A percentile compares a stretch with the other conserved stretches of the same genome.
These are phyloP conservation scores for Drosophila pectinifera DNA, from an alignment of 1,140 invertebrate genomes.

Conservation along the genomic window DNA sequence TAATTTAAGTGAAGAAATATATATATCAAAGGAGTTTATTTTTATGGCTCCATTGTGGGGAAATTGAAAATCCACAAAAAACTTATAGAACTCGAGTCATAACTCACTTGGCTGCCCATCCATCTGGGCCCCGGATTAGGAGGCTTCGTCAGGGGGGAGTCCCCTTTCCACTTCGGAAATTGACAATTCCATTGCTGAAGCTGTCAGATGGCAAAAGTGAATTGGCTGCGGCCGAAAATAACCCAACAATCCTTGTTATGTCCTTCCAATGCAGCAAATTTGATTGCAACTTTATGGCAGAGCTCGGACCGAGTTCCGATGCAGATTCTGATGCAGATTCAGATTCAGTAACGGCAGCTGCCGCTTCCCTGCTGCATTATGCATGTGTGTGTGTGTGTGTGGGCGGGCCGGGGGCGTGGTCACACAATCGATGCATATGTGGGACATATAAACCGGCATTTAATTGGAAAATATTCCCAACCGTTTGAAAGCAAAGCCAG, in stretches of 20 bases:
- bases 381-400: background rate
- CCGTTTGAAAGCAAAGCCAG: background rate
- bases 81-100: conserved; percentile 1
- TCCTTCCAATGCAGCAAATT: conserved; percentile 5
- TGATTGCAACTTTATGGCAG: conserved; percentile 33
- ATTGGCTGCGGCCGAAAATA: conserved; percentile 33
- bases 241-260: conserved; percentile 18
- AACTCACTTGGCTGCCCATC: conserved; percentile 7
- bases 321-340: background rate
- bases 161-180: conserved; percentile 7
- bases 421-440: conserved; percentile 1
- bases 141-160: background rate
- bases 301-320: background rate
- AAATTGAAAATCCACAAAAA: background rate
- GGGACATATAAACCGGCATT: conserved; percentile 5
- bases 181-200: conserved; percentile 27
- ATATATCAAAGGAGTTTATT: background rate
- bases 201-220: conserved; percentile 25
- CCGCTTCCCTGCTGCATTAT: conserved; percentile 19
- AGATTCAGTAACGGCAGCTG: conserved; percentile 17
- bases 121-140: conserved; percentile 10
- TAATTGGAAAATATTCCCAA: conserved; percentile 4
- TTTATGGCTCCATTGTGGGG: background rate
- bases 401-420: background rate
- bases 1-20: no score